Evolutionary conservation across 2,797 vertebrate species (phyloP), one percentile per base, ranked within the genome.

Genomic region (Anguilla marmorata): DNA sequence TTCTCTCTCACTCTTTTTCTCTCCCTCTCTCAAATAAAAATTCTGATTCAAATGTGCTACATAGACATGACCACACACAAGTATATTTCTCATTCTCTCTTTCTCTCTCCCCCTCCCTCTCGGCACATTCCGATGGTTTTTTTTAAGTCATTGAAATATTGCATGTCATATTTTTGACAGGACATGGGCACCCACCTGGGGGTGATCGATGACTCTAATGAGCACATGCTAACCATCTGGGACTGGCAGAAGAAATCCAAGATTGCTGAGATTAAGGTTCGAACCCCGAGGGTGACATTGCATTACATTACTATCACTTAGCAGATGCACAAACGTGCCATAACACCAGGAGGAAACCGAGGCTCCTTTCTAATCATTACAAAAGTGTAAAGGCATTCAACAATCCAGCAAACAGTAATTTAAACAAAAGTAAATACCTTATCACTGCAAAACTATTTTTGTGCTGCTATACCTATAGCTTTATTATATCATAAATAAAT

Each of bases 191-290:
- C 95, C 90, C 98, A 99, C 94, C 95, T 99, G 89, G 97, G 97
- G 86, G 98, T 99, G 85, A 96, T 99, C 7, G 98, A 99, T 87
- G 98, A 99, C 93, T 98, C 98, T 85, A 99, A 99, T 14, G 98
- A 99, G 84, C 98, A 99, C 94, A 99, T 99, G 98, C 93, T 99
- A 90, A 99, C 98, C 0, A 97, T 99, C 5, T 99, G 98, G 98
- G 98, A 99, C 87, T 99, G 98, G 98, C 97, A 98, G 92, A 99
- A 95, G 94, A 99, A 98, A 92, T 97, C 96, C 30, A 99, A 98
- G 97, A 95, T 97, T 27, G 98, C 98, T 85, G 98, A 99, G 94
- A 97, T 99, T 94, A 99, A 99, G 97, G 98, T 99, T 94, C 95
- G 33, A 33, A 4, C 9, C 12, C 33, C 21, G 16, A 3, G 3